Percentiles rank a stretch among this genome's conserved stretches.
Evolutionary conservation across 2,888 invertebrate genomes (phyloP).

Genomic region (Sylvicola cinctus): DNA sequence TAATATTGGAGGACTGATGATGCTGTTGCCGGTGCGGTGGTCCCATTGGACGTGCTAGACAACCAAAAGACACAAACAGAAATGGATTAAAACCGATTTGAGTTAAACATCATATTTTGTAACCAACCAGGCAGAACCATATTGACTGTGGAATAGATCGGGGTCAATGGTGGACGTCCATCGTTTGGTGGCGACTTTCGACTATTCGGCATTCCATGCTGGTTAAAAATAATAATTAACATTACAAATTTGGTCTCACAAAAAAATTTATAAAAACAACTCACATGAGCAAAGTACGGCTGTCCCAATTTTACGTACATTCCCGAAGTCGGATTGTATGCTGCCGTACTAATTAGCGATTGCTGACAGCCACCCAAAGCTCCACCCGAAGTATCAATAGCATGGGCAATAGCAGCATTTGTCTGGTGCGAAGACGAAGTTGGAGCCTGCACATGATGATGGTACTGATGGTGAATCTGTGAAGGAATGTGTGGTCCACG

Average conservation of each 20-base stretch:
- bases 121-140: constrained; percentile 24
- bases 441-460: constrained; percentile 11
- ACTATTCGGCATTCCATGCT: not conserved
- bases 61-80: too few relatives aligned
- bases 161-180: constrained; percentile 22
- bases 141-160: constrained; percentile 24
- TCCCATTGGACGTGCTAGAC: constrained; percentile 18
- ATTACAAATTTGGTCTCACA: not conserved
- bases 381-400: constrained; percentile 18
- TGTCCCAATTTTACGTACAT: constrained; percentile 24
- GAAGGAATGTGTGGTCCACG: constrained; percentile 24
- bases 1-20: constrained; percentile 10
- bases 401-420: constrained; percentile 15
- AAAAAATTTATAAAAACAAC: constrained; percentile 6
- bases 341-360: constrained; percentile 27
- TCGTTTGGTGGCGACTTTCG: constrained; percentile 22
- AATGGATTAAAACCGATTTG: too few relatives aligned
- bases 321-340: constrained; percentile 25
- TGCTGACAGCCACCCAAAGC: constrained; percentile 19
- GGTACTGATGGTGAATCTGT: constrained; percentile 11
- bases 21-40: constrained; percentile 26
- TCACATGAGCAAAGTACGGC: constrained; percentile 25
- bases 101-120: not conserved
- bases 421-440: constrained; percentile 19
- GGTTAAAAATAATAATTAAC: not conserved